phyloP scores from a whole-genome alignment of 2,113 vertebrate genomes.

The Calcarius ornatus region DNA sequence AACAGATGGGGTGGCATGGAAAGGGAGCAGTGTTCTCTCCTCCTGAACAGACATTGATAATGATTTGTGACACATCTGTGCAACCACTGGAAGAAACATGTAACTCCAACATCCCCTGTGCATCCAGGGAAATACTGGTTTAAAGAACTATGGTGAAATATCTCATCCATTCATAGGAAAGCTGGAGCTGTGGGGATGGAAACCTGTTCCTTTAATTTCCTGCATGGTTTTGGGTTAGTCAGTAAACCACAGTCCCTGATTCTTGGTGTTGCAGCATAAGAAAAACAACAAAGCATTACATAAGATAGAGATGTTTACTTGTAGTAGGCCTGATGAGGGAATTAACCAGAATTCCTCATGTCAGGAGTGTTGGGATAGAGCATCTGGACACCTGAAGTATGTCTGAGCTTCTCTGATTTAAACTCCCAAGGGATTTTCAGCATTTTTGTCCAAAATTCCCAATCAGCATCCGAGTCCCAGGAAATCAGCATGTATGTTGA shows the following conservation, averaged over 20 bases:
- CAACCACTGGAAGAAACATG: background rate
- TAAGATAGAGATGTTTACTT: background rate
- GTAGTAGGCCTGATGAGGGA: background rate
- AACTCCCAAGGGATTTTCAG: background rate
- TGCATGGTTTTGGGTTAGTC: conserved; percentile 3
- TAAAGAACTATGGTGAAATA: conserved; percentile 23
- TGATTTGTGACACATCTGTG: background rate
- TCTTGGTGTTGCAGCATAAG: background rate
- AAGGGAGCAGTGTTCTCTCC: background rate
- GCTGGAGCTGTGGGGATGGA: background rate
- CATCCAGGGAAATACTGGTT: background rate
- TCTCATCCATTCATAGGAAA: conserved; percentile 25
- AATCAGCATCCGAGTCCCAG: background rate
- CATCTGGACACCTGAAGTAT: background rate
- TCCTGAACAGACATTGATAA: background rate
- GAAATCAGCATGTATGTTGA: background rate
- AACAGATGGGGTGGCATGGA: rapidly evolving
- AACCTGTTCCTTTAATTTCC: conserved; percentile 7
- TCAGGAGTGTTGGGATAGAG: background rate
- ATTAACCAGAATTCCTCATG: background rate
- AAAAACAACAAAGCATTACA: background rate
- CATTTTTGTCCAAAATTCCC: background rate
- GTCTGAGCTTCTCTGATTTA: background rate
- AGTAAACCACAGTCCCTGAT: conserved; percentile 6
- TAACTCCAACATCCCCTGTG: background rate